Evolutionary conservation across 2,113 vertebrate species (phyloP).

Genomic region (Peromyscus polionotus): DNA sequence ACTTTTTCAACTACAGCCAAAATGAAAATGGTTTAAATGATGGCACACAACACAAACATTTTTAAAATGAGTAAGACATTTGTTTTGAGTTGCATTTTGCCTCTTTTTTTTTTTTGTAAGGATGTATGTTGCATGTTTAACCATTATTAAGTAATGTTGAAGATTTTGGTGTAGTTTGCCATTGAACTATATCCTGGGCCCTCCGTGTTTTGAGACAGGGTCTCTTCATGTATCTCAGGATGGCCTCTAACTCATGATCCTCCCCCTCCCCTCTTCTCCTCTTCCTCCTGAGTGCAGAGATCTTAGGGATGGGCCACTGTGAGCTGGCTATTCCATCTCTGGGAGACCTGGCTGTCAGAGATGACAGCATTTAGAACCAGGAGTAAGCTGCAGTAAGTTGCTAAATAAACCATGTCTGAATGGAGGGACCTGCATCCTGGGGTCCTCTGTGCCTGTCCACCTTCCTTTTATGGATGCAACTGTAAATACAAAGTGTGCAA

Average conservation of each 20-base stretch:
- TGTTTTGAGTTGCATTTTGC: slow-evolving; percentile 94
- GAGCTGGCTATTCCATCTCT: neutral
- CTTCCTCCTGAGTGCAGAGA: neutral
- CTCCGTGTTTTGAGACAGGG: neutral
- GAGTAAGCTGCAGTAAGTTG: neutral
- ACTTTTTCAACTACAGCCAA: slow-evolving; percentile 92
- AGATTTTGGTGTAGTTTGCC: slow-evolving; percentile 85
- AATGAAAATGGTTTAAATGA: slow-evolving; percentile 91
- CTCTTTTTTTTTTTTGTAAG: slow-evolving; percentile 89
- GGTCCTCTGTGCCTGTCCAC: slow-evolving; percentile 87
- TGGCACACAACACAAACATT: slow-evolving; percentile 94
- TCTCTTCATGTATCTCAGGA: neutral
- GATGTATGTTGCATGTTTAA: slow-evolving; percentile 94
- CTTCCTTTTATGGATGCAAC: slow-evolving; percentile 86
- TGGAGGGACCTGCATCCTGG: slow-evolving; percentile 88
- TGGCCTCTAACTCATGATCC: neutral
- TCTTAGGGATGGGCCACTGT: neutral
- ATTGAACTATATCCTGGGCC: too few relatives aligned
- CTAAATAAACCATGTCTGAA: slow-evolving; percentile 86
- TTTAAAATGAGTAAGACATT: slow-evolving; percentile 91
- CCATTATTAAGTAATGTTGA: slow-evolving; percentile 94
- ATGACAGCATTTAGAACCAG: neutral
- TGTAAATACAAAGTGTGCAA: slow-evolving; percentile 80
- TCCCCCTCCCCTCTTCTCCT: neutral
- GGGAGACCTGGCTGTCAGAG: neutral